phyloP scores from a whole-genome alignment of 2,888 invertebrate genomes.

The Drosophila longiperda region DNA sequence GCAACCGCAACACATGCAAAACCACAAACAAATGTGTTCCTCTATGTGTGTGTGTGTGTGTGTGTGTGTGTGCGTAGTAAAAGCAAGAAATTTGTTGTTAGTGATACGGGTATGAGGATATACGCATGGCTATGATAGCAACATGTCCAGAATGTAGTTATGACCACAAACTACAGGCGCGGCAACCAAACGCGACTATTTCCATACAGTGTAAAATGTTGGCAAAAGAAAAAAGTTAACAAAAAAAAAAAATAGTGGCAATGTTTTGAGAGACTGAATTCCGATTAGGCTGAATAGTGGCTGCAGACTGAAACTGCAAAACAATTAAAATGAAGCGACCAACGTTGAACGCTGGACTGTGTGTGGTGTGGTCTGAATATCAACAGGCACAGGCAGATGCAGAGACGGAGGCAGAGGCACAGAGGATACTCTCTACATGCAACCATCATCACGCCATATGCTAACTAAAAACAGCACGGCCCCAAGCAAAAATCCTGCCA shows the following conservation, averaged over 20 bases:
- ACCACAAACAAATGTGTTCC: constrained; percentile 22
- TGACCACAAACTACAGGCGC: constrained; percentile 38
- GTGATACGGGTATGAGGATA: neutral
- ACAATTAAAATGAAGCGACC: constrained; percentile 61
- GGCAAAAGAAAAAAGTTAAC: neutral
- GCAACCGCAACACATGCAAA: constrained; percentile 8
- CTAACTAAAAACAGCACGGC: neutral
- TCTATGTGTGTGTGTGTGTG: neutral
- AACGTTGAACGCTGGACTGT: constrained; percentile 10
- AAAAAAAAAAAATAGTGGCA: neutral
- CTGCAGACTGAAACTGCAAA: constrained; percentile 41
- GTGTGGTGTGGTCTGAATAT: constrained; percentile 15
- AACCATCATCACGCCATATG: constrained; percentile 19
- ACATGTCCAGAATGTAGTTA: constrained; percentile 49
- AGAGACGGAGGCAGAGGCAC: neutral
- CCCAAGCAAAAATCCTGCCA: constrained; percentile 23
- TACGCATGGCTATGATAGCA: constrained; percentile 38
- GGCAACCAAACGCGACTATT: constrained; percentile 13
- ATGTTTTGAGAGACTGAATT: constrained; percentile 31
- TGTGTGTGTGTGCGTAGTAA: neutral
- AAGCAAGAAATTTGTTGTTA: constrained; percentile 16
- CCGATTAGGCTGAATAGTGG: constrained; percentile 39
- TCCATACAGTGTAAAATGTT: neutral
- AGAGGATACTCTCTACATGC: neutral
- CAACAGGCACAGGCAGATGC: constrained; percentile 47